A percentile compares a stretch with the other conserved stretches of the same genome.
phyloP scores from a whole-genome alignment of 2,888 invertebrate genomes.

The Sisyra terminalis region DNA sequence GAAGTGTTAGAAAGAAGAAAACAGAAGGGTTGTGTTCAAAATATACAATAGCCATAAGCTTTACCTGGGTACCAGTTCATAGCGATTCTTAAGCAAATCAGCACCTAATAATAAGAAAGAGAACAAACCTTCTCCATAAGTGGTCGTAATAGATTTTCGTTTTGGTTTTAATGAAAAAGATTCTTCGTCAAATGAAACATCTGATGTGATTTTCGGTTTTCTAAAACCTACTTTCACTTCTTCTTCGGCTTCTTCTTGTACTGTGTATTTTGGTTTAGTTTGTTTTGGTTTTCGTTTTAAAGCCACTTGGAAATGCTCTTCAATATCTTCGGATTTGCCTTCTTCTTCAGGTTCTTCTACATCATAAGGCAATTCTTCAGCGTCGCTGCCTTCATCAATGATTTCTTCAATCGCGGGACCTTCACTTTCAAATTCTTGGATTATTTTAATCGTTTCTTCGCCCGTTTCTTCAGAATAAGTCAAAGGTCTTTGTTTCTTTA shows the following conservation, averaged over 20 bases:
- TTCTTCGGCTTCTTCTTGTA: conserved; percentile 44
- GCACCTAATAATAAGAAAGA: conserved; percentile 10
- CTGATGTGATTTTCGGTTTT: conserved; percentile 27
- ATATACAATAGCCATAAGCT: no score
- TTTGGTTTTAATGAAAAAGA: conserved; percentile 54
- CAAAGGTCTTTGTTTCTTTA: conserved; percentile 54
- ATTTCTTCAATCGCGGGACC: conserved; percentile 45
- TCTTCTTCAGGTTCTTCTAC: conserved; percentile 29
- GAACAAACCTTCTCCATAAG: conserved; percentile 49
- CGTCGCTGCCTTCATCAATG: conserved; percentile 41
- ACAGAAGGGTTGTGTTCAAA: no score
- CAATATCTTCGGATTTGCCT: conserved; percentile 37
- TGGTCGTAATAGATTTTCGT: conserved; percentile 44
- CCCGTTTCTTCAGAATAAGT: conserved; percentile 63
- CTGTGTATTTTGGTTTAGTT: conserved; percentile 34
- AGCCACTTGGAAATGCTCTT: conserved; percentile 33
- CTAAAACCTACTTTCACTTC: conserved; percentile 35
- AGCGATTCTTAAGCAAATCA: no score
- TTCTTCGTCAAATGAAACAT: conserved; percentile 42
- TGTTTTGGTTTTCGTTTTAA: conserved; percentile 28
- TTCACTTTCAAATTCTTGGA: conserved; percentile 45
- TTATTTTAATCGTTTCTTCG: conserved; percentile 55
- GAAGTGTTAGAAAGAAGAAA: no score
- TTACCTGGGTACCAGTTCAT: no score
- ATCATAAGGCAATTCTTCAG: conserved; percentile 35